A percentile compares a stretch with the other conserved stretches of the same genome.
Conservation (phyloP, 2,113 vertebrate genomes). For the Brachypodius melanocephalos region DNA sequence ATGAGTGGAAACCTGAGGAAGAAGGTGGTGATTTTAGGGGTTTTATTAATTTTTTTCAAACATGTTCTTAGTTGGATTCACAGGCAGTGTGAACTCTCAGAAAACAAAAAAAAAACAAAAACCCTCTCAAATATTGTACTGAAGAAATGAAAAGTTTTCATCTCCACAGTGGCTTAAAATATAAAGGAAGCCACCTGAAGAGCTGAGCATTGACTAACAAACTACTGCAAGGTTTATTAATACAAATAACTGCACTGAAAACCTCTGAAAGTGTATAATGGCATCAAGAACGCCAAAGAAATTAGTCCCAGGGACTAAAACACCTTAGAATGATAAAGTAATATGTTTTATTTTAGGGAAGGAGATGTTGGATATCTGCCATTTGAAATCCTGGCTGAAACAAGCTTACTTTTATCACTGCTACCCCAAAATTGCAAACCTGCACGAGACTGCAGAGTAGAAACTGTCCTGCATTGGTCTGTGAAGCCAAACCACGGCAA, state of each 20-base stretch:
- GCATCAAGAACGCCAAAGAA: not conserved
- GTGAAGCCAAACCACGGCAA: not conserved
- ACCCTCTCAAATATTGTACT: not conserved
- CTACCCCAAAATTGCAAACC: not conserved
- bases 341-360: not conserved
- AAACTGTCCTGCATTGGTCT: not conserved
- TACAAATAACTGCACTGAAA: not conserved
- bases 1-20: not conserved
- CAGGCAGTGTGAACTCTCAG: not conserved
- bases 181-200: not conserved
- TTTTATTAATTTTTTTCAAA: not conserved
- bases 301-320: not conserved
- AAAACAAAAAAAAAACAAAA: not conserved
- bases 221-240: not conserved
- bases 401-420: not conserved
- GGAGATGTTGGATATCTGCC: fast-evolving
- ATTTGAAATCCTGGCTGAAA: not conserved
- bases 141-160: not conserved
- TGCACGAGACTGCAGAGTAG: not conserved
- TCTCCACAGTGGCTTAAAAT: not conserved
- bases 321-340: not conserved
- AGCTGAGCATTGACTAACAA: not conserved
- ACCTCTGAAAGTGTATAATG: not conserved
- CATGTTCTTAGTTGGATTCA: not conserved
- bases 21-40: not conserved